Evolutionary conservation across 2,888 invertebrate genomes (phyloP).

Genomic region (Heliconius ismenius): DNA sequence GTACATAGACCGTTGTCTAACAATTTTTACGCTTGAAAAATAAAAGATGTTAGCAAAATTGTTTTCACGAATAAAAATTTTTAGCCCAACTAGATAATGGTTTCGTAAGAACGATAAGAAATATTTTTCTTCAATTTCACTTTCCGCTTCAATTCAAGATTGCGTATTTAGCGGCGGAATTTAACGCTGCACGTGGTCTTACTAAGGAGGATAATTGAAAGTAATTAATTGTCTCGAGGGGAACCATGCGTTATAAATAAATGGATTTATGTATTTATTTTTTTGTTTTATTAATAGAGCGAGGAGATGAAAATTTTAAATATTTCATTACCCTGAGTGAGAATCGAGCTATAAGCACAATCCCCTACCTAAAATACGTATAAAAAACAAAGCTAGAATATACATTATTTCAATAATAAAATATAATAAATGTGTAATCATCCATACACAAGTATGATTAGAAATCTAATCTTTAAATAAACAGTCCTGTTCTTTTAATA

Average conservation of each 20-base stretch:
- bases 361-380: no score
- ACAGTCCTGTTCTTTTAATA: neutral
- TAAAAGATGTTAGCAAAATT: constrained; percentile 9
- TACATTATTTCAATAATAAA: no score
- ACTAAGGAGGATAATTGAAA: neutral
- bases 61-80: neutral
- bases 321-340: no score
- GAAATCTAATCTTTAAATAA: neutral
- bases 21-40: constrained; percentile 5
- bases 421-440: no score
- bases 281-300: no score
- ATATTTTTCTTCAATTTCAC: neutral
- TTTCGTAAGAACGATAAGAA: neutral
- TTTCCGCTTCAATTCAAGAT: neutral
- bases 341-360: no score
- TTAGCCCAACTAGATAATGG: neutral
- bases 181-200: neutral
- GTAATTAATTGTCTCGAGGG: neutral
- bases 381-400: no score
- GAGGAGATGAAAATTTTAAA: no score
- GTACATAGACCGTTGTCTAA: neutral
- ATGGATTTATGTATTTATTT: neutral
- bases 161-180: neutral
- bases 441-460: neutral
- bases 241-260: neutral